Base-by-base conservation (phyloP, 2,797 vertebrate species). In the Merluccius polli region DNA sequence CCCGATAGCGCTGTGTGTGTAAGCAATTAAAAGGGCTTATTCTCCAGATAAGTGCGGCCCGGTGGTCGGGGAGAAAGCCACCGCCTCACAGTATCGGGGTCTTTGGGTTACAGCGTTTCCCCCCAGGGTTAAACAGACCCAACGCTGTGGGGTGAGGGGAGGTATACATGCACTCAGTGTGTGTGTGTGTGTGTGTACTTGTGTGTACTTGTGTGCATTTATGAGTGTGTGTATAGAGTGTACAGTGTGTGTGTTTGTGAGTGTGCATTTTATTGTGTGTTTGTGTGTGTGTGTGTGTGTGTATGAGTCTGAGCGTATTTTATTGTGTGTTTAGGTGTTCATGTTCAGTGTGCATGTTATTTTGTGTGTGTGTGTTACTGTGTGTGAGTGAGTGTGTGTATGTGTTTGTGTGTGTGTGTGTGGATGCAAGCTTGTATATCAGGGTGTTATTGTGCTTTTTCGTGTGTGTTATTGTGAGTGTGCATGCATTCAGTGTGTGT, bases 21-120 rank as follows among this genome's bases (percentile, higher is more conserved):
- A 88, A 89, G 89, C 91, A 92, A 92, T 92, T 93, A 92, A 91
- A 92, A 87, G 68, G 80, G 86, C 89, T 90, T 89, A 89, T 91
- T 87, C 87, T 85, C 86, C 89, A 88, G 89, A 92, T 91, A 91
- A 92, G 89, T 85, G 88, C 79, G 84, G 85, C 77, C 82, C 78
- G 81, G 90, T 24, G 85, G 91, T 91, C 88, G 73, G 87, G 86
- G 75, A 77, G 86, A 78, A 90, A 92, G 87, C 91, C 92, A 89
- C 92, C 90, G 88, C 78, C 83, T 83, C 86, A 79, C 82, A 77
- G n/a, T 80, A 86, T 87, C 86, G 76, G 67, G 82, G 87, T 90
- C 86, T 86, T 90, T 85, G 82, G 85, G 91, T 92, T 92, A 87
- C 90, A 90, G 79, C 41, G 11, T 18, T 24, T 15, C 52, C 52